Evolutionary conservation across 2,797 vertebrate genomes (phyloP).

Genomic region (Columba guinea): DNA sequence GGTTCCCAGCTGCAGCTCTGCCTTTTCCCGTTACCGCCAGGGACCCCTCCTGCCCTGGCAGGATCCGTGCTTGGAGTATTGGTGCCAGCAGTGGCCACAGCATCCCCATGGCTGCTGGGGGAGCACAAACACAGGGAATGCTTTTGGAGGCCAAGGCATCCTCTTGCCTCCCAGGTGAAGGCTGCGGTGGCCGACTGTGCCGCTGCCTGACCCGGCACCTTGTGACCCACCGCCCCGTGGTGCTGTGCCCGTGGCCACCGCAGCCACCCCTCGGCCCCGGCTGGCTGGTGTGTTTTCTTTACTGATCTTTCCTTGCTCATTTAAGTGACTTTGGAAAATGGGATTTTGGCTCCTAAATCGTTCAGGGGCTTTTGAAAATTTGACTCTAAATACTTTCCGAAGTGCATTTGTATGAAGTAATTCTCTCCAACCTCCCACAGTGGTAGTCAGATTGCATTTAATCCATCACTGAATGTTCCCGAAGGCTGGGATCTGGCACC

Average conservation of each 20-base stretch:
- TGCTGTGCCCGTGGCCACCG: not conserved
- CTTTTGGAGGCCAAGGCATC: fast-evolving
- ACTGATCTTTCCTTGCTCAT: conserved; percentile 16
- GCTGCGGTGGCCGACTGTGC: fast-evolving
- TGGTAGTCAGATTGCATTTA: conserved; percentile 71
- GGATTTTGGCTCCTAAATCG: conserved; percentile 66
- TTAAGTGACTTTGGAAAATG: conserved; percentile 64
- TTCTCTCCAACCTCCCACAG: conserved; percentile 68
- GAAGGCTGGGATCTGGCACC: conserved; percentile 64
- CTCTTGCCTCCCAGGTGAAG: fast-evolving
- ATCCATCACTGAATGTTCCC: conserved; percentile 71
- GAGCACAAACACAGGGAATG: not conserved
- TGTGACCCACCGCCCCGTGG: fast-evolving
- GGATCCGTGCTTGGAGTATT: fast-evolving
- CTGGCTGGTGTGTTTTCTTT: not conserved
- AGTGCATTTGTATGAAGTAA: conserved; percentile 68
- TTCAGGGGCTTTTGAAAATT: conserved; percentile 69
- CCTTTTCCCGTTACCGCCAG: not conserved
- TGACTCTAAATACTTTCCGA: conserved; percentile 67
- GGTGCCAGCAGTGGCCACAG: fast-evolving
- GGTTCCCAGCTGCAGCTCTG: conserved; percentile 11
- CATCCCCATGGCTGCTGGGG: fast-evolving
- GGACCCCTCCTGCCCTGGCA: not conserved
- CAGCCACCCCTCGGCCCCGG: not conserved
- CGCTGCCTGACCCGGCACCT: too few species aligned